phyloP scores from a whole-genome alignment of 64 coral and sea anemone genomes.

The Montipora efflorescens region DNA sequence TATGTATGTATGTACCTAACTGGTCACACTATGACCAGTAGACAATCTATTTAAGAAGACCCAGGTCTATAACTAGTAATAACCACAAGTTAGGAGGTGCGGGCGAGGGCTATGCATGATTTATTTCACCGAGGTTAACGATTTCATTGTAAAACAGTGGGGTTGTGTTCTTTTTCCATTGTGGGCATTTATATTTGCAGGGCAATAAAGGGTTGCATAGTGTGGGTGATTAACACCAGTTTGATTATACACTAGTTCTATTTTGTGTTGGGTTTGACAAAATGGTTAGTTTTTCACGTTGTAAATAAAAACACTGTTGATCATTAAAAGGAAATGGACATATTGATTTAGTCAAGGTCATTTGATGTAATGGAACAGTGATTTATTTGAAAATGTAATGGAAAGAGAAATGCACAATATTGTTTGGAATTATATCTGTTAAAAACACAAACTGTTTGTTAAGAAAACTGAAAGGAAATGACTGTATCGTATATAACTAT shows the following conservation, averaged over 20 bases:
- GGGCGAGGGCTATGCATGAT: not conserved
- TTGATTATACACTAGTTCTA: constrained; percentile 23
- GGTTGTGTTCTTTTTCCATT: not conserved
- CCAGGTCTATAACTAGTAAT: not conserved
- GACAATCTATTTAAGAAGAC: no score
- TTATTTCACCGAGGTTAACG: not conserved
- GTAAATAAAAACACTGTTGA: constrained; percentile 53
- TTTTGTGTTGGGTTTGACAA: constrained; percentile 16
- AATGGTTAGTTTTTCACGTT: constrained; percentile 38
- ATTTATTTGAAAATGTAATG: constrained; percentile 47
- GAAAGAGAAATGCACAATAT: constrained; percentile 2
- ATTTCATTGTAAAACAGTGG: constrained; percentile 7
- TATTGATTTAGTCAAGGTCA: constrained; percentile 49
- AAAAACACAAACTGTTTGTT: constrained; percentile 47
- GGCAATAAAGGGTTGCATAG: constrained; percentile 2
- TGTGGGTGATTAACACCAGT: constrained; percentile 1
- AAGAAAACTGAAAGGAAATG: constrained; percentile 45
- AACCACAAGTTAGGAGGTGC: not conserved
- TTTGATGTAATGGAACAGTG: constrained; percentile 40
- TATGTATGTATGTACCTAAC: no score
- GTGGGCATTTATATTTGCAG: not conserved
- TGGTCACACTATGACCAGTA: no score
- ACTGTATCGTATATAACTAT: constrained; percentile 1
- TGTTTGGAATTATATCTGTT: constrained; percentile 38
- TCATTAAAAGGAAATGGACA: constrained; percentile 1